Percentiles rank a stretch among this genome's conserved stretches.
Conservation (phyloP, 2,113 vertebrate genomes). For the Eira barbara region DNA sequence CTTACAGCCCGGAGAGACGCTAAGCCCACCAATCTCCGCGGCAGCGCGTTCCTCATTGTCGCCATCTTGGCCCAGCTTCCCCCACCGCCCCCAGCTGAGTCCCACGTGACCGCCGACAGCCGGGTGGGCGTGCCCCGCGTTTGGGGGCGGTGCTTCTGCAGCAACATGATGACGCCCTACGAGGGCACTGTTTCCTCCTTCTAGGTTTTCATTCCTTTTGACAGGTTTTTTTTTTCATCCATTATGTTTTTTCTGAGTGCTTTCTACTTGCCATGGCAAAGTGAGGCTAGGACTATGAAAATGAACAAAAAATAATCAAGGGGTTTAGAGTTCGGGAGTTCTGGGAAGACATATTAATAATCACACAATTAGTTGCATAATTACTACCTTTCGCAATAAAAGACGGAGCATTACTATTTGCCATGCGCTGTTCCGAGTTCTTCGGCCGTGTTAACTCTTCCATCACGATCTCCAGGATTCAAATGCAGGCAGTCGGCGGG, state of each 20-base stretch:
- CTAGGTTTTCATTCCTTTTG: accelerated
- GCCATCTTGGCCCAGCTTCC: conserved; percentile 46
- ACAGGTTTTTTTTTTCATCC: accelerated
- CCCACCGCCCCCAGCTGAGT: accelerated
- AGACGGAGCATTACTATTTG: not conserved
- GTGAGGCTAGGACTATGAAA: not conserved
- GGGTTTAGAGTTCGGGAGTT: not conserved
- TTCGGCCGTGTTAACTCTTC: not conserved
- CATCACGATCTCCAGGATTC: not conserved
- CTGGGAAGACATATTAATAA: not conserved
- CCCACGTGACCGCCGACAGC: not conserved
- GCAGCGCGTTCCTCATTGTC: accelerated
- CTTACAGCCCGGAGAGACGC: conserved; percentile 36
- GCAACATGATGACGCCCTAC: accelerated
- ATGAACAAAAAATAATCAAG: not conserved
- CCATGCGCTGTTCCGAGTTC: not conserved
- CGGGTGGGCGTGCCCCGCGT: accelerated
- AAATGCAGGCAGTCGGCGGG: not conserved
- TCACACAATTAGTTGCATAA: not conserved
- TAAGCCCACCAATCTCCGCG: conserved; percentile 17
- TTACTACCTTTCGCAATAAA: not conserved
- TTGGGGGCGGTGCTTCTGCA: not conserved
- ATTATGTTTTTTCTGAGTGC: accelerated
- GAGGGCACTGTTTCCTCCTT: not conserved
- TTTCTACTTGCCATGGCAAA: accelerated